These are phyloP conservation scores for Pyrocoelia pectoralis DNA, from an alignment of 2,888 invertebrate species.

Conservation along the genomic window DNA sequence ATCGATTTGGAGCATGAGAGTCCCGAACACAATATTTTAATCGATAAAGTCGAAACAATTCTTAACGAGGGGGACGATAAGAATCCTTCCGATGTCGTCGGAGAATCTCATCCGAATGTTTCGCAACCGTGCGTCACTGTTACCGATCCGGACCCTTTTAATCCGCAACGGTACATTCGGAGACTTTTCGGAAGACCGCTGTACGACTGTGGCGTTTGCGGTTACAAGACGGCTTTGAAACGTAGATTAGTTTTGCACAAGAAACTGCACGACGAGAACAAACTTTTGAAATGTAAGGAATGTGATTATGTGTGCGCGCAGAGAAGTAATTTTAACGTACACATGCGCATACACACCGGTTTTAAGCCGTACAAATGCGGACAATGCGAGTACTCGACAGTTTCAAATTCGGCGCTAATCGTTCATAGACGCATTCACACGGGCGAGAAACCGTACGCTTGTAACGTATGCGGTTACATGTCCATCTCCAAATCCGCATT, in stretches of 20 bases:
- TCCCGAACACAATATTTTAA: not conserved
- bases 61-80: not conserved
- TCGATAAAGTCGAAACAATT: not conserved
- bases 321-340: constrained; percentile 25
- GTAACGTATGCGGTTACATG: constrained; percentile 23
- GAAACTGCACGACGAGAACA: constrained; percentile 26
- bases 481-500: constrained; percentile 31
- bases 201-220: constrained; percentile 23
- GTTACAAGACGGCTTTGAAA: constrained; percentile 24
- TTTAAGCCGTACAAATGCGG: constrained; percentile 27
- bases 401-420: constrained; percentile 23
- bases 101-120: no score
- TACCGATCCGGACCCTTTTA: not conserved
- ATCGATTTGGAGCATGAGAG: constrained; percentile 6
- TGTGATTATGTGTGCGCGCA: constrained; percentile 29
- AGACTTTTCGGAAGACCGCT: constrained; percentile 16
- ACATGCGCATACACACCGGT: constrained; percentile 26
- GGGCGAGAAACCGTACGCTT: constrained; percentile 28
- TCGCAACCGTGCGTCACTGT: no score
- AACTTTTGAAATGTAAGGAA: constrained; percentile 22
- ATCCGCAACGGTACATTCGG: constrained; percentile 9
- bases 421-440: constrained; percentile 26
- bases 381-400: constrained; percentile 23
- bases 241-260: constrained; percentile 20
- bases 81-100: not conserved